Evolutionary conservation across 2,888 invertebrate genomes (phyloP).

Genomic region (Steinernema carpocapsae): DNA sequence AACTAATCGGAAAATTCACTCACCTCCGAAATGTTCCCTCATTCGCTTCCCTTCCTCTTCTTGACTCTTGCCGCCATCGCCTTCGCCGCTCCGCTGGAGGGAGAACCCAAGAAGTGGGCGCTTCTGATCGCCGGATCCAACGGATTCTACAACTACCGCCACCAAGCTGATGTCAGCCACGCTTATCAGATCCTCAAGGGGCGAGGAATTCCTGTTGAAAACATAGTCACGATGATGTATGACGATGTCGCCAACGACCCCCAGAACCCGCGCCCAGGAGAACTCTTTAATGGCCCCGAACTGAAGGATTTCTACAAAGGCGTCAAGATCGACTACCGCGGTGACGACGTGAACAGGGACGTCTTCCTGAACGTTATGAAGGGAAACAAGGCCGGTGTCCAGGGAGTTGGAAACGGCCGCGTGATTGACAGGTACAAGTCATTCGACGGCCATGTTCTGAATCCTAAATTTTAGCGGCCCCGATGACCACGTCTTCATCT

Average conservation of each 20-base stretch:
- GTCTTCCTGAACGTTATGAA: conserved; percentile 74
- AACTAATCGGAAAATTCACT: neutral
- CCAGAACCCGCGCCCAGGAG: conserved; percentile 74
- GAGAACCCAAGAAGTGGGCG: conserved; percentile 71
- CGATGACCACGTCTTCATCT: conserved; percentile 74
- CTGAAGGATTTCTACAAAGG: conserved; percentile 74
- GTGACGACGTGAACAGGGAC: conserved; percentile 73
- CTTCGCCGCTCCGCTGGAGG: conserved; percentile 28
- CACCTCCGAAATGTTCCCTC: neutral
- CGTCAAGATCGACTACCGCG: conserved; percentile 74
- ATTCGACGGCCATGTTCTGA: neutral
- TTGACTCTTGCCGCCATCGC: neutral
- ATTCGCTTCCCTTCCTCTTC: neutral
- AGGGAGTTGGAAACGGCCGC: conserved; percentile 72
- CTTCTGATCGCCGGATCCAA: conserved; percentile 74
- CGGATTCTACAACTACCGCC: conserved; percentile 74
- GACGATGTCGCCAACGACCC: conserved; percentile 74
- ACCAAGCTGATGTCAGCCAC: conserved; percentile 75
- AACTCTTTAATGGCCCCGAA: conserved; percentile 74
- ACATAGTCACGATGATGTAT: conserved; percentile 75
- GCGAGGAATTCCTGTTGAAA: conserved; percentile 73
- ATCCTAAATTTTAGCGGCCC: conserved; percentile 69
- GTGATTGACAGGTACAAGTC: conserved; percentile 70
- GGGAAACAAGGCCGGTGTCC: conserved; percentile 72
- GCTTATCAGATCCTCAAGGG: conserved; percentile 73